Base-by-base conservation (phyloP, 2,888 invertebrate genomes). In the Oxycera nigricornis region DNA sequence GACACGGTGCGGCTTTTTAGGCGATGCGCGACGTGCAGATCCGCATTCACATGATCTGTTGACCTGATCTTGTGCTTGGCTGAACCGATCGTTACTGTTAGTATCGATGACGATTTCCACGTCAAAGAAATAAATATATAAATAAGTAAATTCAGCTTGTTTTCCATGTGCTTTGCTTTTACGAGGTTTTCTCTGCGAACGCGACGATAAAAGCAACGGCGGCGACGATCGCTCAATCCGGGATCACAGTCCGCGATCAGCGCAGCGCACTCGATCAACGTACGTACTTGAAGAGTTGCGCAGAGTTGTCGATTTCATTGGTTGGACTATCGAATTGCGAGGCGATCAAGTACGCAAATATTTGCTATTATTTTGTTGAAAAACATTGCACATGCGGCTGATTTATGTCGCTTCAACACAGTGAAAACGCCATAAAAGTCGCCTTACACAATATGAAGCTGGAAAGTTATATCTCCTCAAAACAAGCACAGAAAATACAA, bases 61-160 rank as follows among this genome's bases (percentile, higher is more conserved):
- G 41, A 65, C 41, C 65, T 65, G 39, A 22, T 65, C 9, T 7
- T 24, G 55, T 24, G 20, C 11, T 55, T 55, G 24, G 41, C 65
- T 65, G 35, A 62, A 14, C 2, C 35, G 62, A 35, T 62, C 62
- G 39, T 62, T 62, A 62, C 62, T 65, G 65, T 65, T 67, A 68
- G 28, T 31, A 55, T 55, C 31, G 70, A 70, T 70, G 70, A 70
- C 70, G 70, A 70, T 70, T 70, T 70, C 52, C 55, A 70, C 52
- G 70, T 70, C 70, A 70, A 52, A 70, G 52, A 31, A 68, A n/a
- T n/a, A n/a, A n/a, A n/a, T n/a, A n/a, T n/a, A n/a, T n/a, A n/a
- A n/a, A n/a, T n/a, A n/a, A 55, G 55, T 70, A 70, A 52, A 70
- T 46, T 70, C 31, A 70, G 55, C 35, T 55, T 55, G 52, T 70